Evolutionary conservation across 2,888 invertebrate genomes (phyloP).

Genomic region (Colostygia pectinataria): DNA sequence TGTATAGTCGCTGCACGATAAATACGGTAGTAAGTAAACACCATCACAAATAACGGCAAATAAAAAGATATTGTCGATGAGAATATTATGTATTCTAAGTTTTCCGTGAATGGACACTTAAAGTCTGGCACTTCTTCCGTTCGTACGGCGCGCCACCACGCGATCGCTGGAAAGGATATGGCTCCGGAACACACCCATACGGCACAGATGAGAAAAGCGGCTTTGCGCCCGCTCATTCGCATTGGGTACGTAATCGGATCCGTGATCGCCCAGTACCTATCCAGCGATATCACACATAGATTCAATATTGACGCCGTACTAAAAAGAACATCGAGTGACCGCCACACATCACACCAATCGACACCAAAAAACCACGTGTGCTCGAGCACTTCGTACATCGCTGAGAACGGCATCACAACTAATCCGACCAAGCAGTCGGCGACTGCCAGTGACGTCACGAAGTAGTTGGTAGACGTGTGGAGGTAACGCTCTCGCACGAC

Average conservation of each 20-base stretch:
- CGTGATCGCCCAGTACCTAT: slow-evolving; percentile 99
- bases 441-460: slow-evolving; percentile 97
- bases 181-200: slow-evolving; percentile 98
- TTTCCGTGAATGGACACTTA: slow-evolving; percentile 98
- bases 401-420: slow-evolving; percentile 99
- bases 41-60: slow-evolving; percentile 97
- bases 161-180: slow-evolving; percentile 99
- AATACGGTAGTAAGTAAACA: slow-evolving; percentile 98
- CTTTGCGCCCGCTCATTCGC: slow-evolving; percentile 94
- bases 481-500: slow-evolving; percentile 96
- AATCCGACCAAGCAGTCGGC: slow-evolving; percentile 98
- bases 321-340: slow-evolving; percentile 97
- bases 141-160: slow-evolving; percentile 96
- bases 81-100: slow-evolving; percentile 97
- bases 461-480: slow-evolving; percentile 98
- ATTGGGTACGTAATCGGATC: slow-evolving; percentile 99
- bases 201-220: slow-evolving; percentile 93
- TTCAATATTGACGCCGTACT: slow-evolving; percentile 99
- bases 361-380: slow-evolving; percentile 97
- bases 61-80: slow-evolving; percentile 99
- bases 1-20: slow-evolving; percentile 97
- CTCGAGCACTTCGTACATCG: slow-evolving; percentile 93
- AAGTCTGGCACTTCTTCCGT: slow-evolving; percentile 90
- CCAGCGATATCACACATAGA: slow-evolving; percentile 97
- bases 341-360: slow-evolving; percentile 99